These are phyloP conservation scores for Pteropus rufus DNA, from an alignment of 2,797 vertebrate genomes.

Conservation along the genomic window DNA sequence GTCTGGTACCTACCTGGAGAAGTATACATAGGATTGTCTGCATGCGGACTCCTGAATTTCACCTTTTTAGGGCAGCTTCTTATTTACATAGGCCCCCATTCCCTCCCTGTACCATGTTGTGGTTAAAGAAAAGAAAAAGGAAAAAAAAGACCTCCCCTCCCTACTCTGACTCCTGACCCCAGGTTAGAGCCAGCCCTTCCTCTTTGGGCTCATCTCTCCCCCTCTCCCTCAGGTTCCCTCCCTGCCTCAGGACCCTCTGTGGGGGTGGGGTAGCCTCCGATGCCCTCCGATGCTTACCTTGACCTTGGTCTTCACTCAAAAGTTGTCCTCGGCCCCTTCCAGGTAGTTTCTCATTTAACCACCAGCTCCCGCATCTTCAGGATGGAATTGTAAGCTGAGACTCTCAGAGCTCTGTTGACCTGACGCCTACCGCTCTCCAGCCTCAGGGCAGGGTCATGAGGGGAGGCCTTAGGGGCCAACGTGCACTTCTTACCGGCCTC, in stretches of 20 bases:
- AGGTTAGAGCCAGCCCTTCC: not conserved
- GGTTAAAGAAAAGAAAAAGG: not conserved
- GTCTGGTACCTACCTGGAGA: not conserved
- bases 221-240: not conserved
- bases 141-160: not conserved
- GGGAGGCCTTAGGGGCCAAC: not conserved
- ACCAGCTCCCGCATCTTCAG: not conserved
- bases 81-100: not conserved
- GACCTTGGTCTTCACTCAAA: not conserved
- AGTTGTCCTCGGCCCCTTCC: not conserved
- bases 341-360: not conserved
- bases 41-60: not conserved
- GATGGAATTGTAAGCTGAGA: not conserved
- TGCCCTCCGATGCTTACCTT: not conserved
- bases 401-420: not conserved
- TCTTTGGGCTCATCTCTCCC: not conserved
- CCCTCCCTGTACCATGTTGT: not conserved
- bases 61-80: not conserved
- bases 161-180: not conserved
- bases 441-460: not conserved
- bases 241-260: not conserved
- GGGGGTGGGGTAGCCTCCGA: rapidly evolving
- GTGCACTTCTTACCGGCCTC: not conserved
- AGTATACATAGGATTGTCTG: too few relatives aligned
- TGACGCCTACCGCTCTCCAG: not conserved